Percentiles rank a stretch among this genome's conserved stretches.
Evolutionary conservation across 2,797 vertebrate genomes (phyloP).

Genomic region (Acipenser ruthenus): DNA sequence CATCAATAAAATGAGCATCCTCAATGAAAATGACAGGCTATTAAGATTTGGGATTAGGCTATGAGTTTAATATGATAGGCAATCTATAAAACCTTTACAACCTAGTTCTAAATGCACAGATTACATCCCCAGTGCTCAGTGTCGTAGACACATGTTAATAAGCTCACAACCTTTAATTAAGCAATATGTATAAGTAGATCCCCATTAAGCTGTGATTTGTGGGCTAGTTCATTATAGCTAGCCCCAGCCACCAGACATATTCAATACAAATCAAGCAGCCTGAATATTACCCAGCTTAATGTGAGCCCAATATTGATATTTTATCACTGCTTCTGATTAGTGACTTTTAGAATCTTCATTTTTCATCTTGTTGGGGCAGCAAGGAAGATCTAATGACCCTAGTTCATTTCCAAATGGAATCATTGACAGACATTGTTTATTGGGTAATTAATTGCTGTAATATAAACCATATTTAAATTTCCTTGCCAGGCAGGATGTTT

Average conservation of each 20-base stretch:
- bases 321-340: constrained; percentile 77
- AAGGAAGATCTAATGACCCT: constrained; percentile 58
- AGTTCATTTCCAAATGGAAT: constrained; percentile 60
- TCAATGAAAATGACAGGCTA: constrained; percentile 83
- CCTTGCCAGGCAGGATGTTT: constrained; percentile 27
- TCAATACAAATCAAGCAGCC: constrained; percentile 94
- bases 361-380: constrained; percentile 58
- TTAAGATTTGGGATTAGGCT: constrained; percentile 73
- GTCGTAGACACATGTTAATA: constrained; percentile 99
- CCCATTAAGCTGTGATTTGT: constrained; percentile 99
- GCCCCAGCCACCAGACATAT: constrained; percentile 86
- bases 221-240: constrained; percentile 90
- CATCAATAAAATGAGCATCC: constrained; percentile 61
- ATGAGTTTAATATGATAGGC: constrained; percentile 81
- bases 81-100: constrained; percentile 98
- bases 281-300: constrained; percentile 88
- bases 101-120: constrained; percentile 74
- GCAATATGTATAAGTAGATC: constrained; percentile 98
- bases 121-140: constrained; percentile 71
- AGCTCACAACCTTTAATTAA: constrained; percentile 99
- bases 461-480: constrained; percentile 38
- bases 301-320: constrained; percentile 80
- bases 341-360: constrained; percentile 65
- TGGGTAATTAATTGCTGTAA: constrained; percentile 33
- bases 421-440: constrained; percentile 64